phyloP scores from a whole-genome alignment of 2,888 invertebrate genomes.

The Drepanosiphum platanoidis region DNA sequence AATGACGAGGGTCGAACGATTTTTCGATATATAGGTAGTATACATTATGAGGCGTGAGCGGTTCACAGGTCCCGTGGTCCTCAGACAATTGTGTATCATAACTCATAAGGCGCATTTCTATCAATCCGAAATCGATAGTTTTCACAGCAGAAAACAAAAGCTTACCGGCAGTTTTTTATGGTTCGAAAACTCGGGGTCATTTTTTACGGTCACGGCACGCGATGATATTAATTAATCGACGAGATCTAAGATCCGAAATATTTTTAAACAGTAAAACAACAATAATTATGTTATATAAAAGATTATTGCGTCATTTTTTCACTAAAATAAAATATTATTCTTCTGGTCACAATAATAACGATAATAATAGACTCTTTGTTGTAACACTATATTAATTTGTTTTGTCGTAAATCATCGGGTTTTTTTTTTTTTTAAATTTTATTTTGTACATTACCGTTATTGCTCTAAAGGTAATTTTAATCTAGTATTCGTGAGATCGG shows the following conservation, averaged over 20 bases:
- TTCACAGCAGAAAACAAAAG: neutral
- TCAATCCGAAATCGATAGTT: neutral
- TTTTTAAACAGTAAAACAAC: neutral
- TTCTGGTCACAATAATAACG: neutral
- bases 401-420: neutral
- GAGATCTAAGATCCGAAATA: neutral
- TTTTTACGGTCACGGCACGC: neutral
- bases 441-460: neutral
- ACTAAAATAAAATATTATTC: neutral
- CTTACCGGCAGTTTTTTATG: neutral
- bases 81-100: too few relatives aligned
- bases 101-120: too few relatives aligned
- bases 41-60: too few relatives aligned
- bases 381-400: neutral
- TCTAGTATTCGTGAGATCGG: neutral
- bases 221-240: neutral
- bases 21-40: neutral
- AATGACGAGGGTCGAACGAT: constrained; percentile 39
- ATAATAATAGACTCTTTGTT: neutral
- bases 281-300: neutral
- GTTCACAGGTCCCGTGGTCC: neutral
- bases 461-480: neutral
- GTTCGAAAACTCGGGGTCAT: neutral
- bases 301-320: neutral
- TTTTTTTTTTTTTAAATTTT: neutral